These are phyloP conservation scores for Helostoma temminkii DNA, from an alignment of 2,797 vertebrate species.

Conservation along the genomic window DNA sequence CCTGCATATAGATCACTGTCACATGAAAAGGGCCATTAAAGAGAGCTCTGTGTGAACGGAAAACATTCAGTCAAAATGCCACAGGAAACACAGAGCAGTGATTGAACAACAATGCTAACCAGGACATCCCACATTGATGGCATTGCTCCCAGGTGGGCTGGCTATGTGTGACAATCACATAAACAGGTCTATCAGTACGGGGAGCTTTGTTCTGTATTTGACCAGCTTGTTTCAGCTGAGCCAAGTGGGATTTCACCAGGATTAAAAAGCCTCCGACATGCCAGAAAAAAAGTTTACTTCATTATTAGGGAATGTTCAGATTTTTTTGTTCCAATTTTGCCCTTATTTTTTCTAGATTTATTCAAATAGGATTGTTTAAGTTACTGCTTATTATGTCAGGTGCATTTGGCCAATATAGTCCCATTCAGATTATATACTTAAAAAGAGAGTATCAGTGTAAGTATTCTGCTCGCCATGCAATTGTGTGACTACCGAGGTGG, in stretches of 20 bases:
- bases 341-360: background rate
- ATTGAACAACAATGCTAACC: constrained; percentile 65
- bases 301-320: background rate
- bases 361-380: too few relatives aligned
- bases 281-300: background rate
- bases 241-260: background rate
- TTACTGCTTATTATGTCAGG: too few relatives aligned
- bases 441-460: too few relatives aligned
- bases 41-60: constrained; percentile 52
- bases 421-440: too few relatives aligned
- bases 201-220: constrained; percentile 15
- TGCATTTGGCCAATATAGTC: too few relatives aligned
- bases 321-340: background rate
- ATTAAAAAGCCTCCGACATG: background rate
- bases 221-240: constrained; percentile 35
- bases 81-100: constrained; percentile 53
- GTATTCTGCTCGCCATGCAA: too few relatives aligned
- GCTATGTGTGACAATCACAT: constrained; percentile 35
- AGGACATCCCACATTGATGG: constrained; percentile 50
- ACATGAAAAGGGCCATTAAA: constrained; percentile 65
- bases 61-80: constrained; percentile 77
- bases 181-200: constrained; percentile 42
- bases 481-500: too few relatives aligned
- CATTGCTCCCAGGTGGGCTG: constrained; percentile 52
- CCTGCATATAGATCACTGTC: constrained; percentile 79